Percentiles rank a stretch among this genome's conserved stretches.
Conservation (phyloP, 2,888 invertebrate genomes). For the Macaria notata region DNA sequence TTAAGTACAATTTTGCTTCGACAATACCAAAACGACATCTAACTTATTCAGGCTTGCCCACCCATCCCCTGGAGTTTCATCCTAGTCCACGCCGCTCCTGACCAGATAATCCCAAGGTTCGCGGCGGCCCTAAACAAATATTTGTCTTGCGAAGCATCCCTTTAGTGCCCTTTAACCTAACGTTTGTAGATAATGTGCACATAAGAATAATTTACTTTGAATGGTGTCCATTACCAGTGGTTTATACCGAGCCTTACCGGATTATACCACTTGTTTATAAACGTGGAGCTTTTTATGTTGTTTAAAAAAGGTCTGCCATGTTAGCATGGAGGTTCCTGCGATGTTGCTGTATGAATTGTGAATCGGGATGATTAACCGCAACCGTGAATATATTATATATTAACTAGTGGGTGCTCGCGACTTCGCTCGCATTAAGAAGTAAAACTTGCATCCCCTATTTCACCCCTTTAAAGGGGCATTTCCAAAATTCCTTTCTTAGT, state of each 20-base stretch:
- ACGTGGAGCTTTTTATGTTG: conserved; percentile 15
- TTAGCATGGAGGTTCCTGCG: too few species aligned
- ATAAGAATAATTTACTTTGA: conserved; percentile 36
- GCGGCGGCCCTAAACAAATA: conserved; percentile 43
- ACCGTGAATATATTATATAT: too few species aligned
- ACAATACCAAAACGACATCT: too few species aligned
- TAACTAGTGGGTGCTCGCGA: too few species aligned
- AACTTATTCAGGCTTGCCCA: background rate
- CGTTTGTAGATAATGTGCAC: conserved; percentile 34
- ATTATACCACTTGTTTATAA: conserved; percentile 25
- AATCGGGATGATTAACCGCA: too few species aligned
- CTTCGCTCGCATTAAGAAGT: too few species aligned
- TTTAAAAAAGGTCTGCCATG: conserved; percentile 6
- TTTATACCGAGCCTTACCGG: conserved; percentile 19
- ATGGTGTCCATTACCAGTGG: conserved; percentile 26
- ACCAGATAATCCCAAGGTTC: conserved; percentile 41
- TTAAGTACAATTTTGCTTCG: too few species aligned
- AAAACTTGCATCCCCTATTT: too few species aligned
- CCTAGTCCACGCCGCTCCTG: background rate
- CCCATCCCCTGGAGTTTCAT: conserved; percentile 8
- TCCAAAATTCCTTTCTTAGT: too few species aligned
- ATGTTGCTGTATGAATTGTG: too few species aligned
- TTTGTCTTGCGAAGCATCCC: conserved; percentile 43
- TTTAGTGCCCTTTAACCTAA: conserved; percentile 37
- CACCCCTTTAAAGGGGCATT: too few species aligned